phyloP scores from a whole-genome alignment of 2,888 invertebrate species.

The Trachelus stipa region DNA sequence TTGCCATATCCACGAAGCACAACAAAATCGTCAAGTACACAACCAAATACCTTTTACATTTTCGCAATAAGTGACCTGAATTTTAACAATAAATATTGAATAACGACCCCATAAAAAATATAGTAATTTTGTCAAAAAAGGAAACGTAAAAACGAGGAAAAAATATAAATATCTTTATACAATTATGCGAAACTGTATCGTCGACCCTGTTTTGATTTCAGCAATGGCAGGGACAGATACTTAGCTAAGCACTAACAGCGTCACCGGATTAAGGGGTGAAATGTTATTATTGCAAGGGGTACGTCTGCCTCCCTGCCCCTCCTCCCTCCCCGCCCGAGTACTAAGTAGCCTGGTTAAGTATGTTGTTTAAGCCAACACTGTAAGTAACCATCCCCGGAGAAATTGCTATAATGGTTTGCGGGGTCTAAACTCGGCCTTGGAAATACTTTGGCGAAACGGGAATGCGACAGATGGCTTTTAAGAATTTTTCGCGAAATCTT shows the following conservation, averaged over 20 bases:
- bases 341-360: conserved; percentile 66
- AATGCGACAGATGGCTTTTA: conserved; percentile 32
- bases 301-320: conserved; percentile 40
- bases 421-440: conserved; percentile 26
- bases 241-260: conserved; percentile 60
- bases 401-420: conserved; percentile 38
- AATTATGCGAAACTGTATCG: conserved; percentile 48
- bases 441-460: conserved; percentile 28
- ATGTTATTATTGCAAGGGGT: conserved; percentile 66
- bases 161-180: not conserved
- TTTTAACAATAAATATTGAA: not conserved
- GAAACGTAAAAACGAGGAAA: not conserved
- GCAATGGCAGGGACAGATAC: conserved; percentile 53
- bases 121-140: not conserved
- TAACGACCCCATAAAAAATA: not conserved
- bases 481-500: conserved; percentile 8
- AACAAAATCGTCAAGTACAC: not conserved
- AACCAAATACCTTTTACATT: not conserved
- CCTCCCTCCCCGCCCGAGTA: conserved; percentile 38
- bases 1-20: not conserved
- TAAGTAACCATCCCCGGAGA: conserved; percentile 61
- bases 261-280: conserved; percentile 63
- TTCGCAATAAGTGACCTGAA: not conserved
- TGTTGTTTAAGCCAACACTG: conserved; percentile 66
- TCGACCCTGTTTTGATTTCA: conserved; percentile 54